Evolutionary conservation across 2,797 vertebrate genomes (phyloP).

Genomic region (Lepilemur ruficaudatus): DNA sequence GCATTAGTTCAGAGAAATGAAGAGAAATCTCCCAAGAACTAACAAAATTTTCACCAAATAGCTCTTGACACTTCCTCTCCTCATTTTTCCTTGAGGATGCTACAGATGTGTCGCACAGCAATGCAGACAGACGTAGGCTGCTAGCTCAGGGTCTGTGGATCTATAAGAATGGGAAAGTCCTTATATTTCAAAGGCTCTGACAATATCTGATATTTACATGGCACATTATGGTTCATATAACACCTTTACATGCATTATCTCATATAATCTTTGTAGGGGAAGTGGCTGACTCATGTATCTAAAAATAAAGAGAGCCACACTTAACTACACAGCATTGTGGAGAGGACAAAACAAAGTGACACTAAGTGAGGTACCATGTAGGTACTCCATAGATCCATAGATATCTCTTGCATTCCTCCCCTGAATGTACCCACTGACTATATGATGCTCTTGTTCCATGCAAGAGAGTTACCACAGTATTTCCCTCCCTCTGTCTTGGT

Average conservation of each 20-base stretch:
- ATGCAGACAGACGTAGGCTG: too few species aligned
- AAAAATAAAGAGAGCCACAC: background rate
- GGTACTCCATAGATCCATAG: fast-evolving
- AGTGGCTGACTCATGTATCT: background rate
- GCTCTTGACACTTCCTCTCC: fast-evolving
- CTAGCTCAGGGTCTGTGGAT: background rate
- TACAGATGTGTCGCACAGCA: background rate
- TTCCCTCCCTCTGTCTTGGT: background rate
- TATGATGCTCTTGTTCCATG: background rate
- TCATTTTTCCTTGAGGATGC: too few species aligned
- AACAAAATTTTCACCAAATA: background rate
- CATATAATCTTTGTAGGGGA: background rate
- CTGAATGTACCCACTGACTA: background rate
- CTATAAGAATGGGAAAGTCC: background rate
- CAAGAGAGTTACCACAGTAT: background rate
- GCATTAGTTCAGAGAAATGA: background rate
- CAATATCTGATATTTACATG: background rate
- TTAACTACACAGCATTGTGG: background rate
- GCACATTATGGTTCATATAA: background rate
- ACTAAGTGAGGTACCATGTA: background rate
- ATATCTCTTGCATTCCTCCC: background rate
- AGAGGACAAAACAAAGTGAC: background rate
- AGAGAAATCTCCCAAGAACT: background rate
- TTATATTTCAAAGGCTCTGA: background rate
- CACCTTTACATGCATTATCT: constrained; percentile 11